Base-by-base conservation (phyloP, 2,113 vertebrate genomes). In the Todiramphus chloris region DNA sequence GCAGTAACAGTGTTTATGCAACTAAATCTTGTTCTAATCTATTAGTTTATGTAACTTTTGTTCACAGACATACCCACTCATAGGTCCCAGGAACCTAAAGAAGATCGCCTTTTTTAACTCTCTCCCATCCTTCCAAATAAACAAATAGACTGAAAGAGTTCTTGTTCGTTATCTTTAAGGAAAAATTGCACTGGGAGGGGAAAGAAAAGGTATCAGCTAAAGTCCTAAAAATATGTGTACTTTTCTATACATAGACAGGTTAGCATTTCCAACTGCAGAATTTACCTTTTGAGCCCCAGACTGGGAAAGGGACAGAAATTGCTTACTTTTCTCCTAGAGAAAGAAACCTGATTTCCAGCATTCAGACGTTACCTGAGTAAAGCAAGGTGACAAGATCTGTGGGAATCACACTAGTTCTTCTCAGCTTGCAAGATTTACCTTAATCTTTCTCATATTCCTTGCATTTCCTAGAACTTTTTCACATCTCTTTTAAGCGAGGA, bases 21-120 rank as follows among this genome's bases (percentile, higher is more conserved):
- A 97, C 87, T 87, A 94, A 94, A 87, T 96, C 96, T 97, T 93
- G 77, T 93, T 94, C 94, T 97, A 96, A 96, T 95, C 95, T 93
- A 91, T 94, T 91, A 77, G 93, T 90, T 96, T 96, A 97, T 85
- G 70, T 97, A 97, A 96, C 93, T 83, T 95, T 93, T 93, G 90
- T 53, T 95, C 59, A 37, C 19, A 70, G 78, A 89, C 77, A 35
- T 77, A 90, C 78, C 69, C 79, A 76, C 83, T 95, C 74, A 76
- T 11, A 68, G 77, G 58, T 89, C 89, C 76, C 83, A 14, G 86
- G 44, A 94, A 82, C 60, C 41, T 58, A 63, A 92, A 85, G 86
- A 86, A 96, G 87, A 81, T 53, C 60, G 87, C 70, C 23, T 43
- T 28, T 78, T 84, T 96, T 81, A 91, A 88, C 72, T 88, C 60